phyloP scores from a whole-genome alignment of 2,797 vertebrate genomes.

The Diplodus puntazzo region DNA sequence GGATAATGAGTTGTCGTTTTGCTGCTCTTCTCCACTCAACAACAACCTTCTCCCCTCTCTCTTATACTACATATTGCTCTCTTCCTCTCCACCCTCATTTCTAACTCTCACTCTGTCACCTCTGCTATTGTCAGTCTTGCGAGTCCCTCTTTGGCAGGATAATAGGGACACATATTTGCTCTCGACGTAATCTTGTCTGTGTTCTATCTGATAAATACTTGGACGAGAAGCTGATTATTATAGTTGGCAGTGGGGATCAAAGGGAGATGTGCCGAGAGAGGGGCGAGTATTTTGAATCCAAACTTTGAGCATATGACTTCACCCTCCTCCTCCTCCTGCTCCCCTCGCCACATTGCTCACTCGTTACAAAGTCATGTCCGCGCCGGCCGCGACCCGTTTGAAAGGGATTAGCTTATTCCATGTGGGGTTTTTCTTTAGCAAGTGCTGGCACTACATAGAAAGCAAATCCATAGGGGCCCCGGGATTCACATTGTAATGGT shows the following conservation, averaged over 20 bases:
- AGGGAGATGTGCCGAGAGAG: slow-evolving; percentile 63
- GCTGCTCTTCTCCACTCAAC: slow-evolving; percentile 67
- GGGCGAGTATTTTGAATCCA: slow-evolving; percentile 79
- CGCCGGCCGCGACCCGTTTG: slow-evolving; percentile 75
- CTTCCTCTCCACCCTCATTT: slow-evolving; percentile 61
- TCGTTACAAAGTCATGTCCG: slow-evolving; percentile 82
- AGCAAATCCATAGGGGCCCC: slow-evolving; percentile 77
- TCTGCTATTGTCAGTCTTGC: slow-evolving; percentile 77
- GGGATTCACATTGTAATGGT: slow-evolving; percentile 82
- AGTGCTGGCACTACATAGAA: slow-evolving; percentile 78
- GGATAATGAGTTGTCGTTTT: slow-evolving; percentile 84
- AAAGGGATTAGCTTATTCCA: slow-evolving; percentile 82
- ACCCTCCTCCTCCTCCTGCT: slow-evolving; percentile 43
- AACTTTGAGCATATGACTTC: slow-evolving; percentile 81
- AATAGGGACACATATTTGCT: slow-evolving; percentile 84
- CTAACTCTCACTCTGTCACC: slow-evolving; percentile 70
- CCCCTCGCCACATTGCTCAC: slow-evolving; percentile 47
- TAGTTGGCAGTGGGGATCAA: slow-evolving; percentile 80
- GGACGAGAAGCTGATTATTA: slow-evolving; percentile 80
- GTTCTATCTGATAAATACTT: slow-evolving; percentile 82
- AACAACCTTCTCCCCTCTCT: slow-evolving; percentile 67
- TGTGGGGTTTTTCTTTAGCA: slow-evolving; percentile 79
- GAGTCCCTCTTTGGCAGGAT: slow-evolving; percentile 78
- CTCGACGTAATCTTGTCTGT: slow-evolving; percentile 80
- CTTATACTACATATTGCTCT: slow-evolving; percentile 62